Evolutionary conservation across 2,888 invertebrate genomes (phyloP).

Genomic region (Acronicta aceris): DNA sequence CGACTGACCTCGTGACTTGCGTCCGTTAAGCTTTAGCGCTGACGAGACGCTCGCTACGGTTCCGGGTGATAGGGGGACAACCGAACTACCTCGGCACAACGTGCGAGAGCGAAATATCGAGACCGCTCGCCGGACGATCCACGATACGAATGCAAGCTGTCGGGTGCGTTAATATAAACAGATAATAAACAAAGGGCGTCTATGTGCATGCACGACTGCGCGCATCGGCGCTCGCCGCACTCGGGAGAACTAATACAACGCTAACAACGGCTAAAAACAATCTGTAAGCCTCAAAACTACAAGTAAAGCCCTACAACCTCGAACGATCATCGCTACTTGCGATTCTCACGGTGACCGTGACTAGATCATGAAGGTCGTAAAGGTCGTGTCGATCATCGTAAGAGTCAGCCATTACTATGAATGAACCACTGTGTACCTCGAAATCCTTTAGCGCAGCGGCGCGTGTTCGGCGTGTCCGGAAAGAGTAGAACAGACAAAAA

Average conservation of each 20-base stretch:
- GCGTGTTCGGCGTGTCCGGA: constrained; percentile 92
- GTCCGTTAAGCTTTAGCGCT: constrained; percentile 75
- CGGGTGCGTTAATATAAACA: constrained; percentile 88
- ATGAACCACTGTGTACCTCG: constrained; percentile 93
- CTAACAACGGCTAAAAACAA: constrained; percentile 90
- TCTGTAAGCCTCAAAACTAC: constrained; percentile 90
- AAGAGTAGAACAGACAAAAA: constrained; percentile 92
- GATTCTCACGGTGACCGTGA: constrained; percentile 80
- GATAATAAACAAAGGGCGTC: constrained; percentile 87
- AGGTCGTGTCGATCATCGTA: constrained; percentile 83
- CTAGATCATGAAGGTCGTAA: constrained; percentile 76
- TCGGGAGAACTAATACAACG: constrained; percentile 88
- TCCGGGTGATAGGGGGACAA: constrained; percentile 75
- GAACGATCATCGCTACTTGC: constrained; percentile 84
- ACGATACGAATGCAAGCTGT: constrained; percentile 86
- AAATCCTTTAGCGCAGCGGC: constrained; percentile 94
- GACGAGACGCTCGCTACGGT: constrained; percentile 79
- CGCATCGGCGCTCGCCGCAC: constrained; percentile 87
- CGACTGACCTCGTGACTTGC: constrained; percentile 86
- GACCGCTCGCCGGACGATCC: constrained; percentile 86
- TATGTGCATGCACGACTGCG: constrained; percentile 88
- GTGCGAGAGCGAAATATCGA: constrained; percentile 79
- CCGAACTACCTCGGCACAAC: constrained; percentile 74
- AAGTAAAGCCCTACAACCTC: constrained; percentile 89
- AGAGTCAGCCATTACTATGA: constrained; percentile 87